phyloP scores from a whole-genome alignment of 2,797 vertebrate species.

The Rhynchonycteris naso region DNA sequence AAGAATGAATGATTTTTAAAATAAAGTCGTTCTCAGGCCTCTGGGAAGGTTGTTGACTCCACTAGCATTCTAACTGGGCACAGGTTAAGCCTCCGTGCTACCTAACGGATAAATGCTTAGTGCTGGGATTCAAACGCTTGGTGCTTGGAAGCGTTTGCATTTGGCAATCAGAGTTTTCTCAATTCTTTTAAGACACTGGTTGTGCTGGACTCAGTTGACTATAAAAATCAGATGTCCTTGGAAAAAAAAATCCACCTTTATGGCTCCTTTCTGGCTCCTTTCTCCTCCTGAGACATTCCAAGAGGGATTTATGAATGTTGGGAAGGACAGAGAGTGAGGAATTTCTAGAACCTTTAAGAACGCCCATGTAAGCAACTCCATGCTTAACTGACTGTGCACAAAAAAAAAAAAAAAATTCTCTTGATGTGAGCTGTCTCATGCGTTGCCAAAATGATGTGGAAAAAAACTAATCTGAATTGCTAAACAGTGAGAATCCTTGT shows the following conservation, averaged over 20 bases:
- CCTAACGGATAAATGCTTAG: conserved; percentile 7
- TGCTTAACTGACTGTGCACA: conserved; percentile 29
- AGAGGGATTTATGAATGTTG: conserved; percentile 77
- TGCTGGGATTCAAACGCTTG: neutral
- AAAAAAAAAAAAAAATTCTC: conserved; percentile 52
- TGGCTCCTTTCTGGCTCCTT: conserved; percentile 63
- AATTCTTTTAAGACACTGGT: conserved; percentile 56
- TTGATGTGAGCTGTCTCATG: neutral
- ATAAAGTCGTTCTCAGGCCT: neutral
- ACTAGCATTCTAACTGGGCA: neutral
- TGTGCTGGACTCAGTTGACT: conserved; percentile 44
- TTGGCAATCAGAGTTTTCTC: conserved; percentile 42
- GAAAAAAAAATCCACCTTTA: conserved; percentile 52
- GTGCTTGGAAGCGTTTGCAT: neutral
- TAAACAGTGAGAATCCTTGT: conserved; percentile 8
- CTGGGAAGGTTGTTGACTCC: neutral
- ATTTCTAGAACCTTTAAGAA: conserved; percentile 64
- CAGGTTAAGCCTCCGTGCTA: neutral
- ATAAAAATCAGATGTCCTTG: conserved; percentile 63
- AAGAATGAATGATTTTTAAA: conserved; percentile 12
- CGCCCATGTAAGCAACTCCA: conserved; percentile 40
- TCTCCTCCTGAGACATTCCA: conserved; percentile 74
- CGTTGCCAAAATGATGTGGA: conserved; percentile 23
- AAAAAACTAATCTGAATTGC: conserved; percentile 61
- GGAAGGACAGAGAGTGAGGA: conserved; percentile 62